Evolutionary conservation across 1,140 invertebrate genomes (phyloP), one percentile per base, ranked within the genome.

Genomic region (Lepidostoma basale): DNA sequence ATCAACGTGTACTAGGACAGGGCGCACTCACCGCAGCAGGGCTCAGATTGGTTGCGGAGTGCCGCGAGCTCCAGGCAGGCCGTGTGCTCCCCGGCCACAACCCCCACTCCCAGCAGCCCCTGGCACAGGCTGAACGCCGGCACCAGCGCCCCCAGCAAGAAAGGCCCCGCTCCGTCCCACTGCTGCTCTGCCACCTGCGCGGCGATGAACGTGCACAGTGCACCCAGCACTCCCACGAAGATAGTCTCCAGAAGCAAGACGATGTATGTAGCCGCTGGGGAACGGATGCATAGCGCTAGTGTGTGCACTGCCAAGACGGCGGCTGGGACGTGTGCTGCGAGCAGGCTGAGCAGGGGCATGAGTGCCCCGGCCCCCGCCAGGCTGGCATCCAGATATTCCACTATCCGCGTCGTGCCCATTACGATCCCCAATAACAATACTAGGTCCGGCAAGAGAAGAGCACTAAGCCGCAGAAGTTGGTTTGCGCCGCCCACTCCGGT

Each of bases 101-200:
- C n/a, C 3, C 47, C 58, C 14, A 70, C 30, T 18, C 58, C 33
- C 8, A 63, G 23, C 1, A 70, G 47, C 8, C 74, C 76, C 8
- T 54, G 18, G 1, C 68, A 64, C 33, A 76, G 14, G 33, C 76
- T 60, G 66, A 77, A 75, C 0, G 76, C 73, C 16, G 79, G 74
- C 56, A 74, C 20, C 25, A 71, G 33, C 0, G 2, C 14, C 42
- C 2, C 0, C 64, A 70, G 73, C n/a, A 40, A 39, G 3, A 5
- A 33, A 33, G 0, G 33, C 8, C 2, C 56, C 56, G 36, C 56
- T 26, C 9, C 12, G 0, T 4, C 33, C 56, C 33, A 8, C 30
- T 33, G 30, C 30, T 6, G 16, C n/a, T 22, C 20, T 5, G 23
- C 33, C 33, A 59, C n/a, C 14, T 40, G 36, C 1, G 22, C 28